Evolutionary conservation across 2,797 vertebrate genomes (phyloP), one percentile per base, ranked within the genome.

Genomic region (Cuculus canorus): DNA sequence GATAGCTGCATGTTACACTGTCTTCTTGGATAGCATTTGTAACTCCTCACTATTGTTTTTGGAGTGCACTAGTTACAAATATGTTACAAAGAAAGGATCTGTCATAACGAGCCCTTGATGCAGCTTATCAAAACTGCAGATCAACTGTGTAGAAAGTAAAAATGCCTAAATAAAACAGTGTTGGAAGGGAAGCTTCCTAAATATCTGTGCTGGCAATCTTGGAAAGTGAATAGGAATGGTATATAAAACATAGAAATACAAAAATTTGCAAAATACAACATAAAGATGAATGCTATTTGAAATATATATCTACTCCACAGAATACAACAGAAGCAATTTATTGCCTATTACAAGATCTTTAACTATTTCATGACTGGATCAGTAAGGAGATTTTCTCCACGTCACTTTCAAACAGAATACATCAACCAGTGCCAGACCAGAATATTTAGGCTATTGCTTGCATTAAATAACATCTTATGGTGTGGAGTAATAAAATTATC

Each of bases 41-140:
- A 93, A 72, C n/a, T 89, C 30, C 79, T 82, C 57, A 5, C 35
- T 65, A 30, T 60, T 77, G 85, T 83, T 96, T 87, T 79, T 93
- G 80, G 80, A 94, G 35, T 17, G 13, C 21, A 50, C 30, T 41
- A 53, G 57, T 73, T 91, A 39, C 57, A 86, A 78, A 89, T 80
- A 75, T 27, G 75, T 83, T 82, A 75, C 1, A 0, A 70, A 86
- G 82, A 89, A 39, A 53, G 32, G 30, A 87, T 77, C 61, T 96
- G 77, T 45, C 68, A 41, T 25, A 5, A 39, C 21, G 24, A 95
- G 80, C 39, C 73, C 57, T 76, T 79, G 47, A 76, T 0, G 3
- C 23, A 72, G 39, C 41, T 87, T 54, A 33, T 45, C 7, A 35
- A 33, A 92, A 39, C 37, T 71, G 61, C 32, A 85, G 61, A 17